Conservation (phyloP, 1,140 invertebrate species). For the Metopolophium dirhodum region DNA sequence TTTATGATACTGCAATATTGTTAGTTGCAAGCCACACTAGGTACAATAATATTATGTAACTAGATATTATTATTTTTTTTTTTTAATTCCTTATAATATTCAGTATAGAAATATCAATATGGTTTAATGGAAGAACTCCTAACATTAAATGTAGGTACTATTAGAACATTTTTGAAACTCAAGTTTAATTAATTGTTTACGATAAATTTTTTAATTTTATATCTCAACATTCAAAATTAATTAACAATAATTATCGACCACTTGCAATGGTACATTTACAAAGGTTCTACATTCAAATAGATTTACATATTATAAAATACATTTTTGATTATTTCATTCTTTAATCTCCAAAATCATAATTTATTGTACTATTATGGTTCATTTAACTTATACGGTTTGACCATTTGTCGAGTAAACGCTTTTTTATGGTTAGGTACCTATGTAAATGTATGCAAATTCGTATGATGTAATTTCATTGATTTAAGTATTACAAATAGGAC, state of each 20-base stretch:
- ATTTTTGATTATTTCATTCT: not conserved
- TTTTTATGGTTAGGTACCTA: not conserved
- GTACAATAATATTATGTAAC: too few species aligned
- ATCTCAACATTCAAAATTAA: not conserved
- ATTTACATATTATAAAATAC: constrained; percentile 5
- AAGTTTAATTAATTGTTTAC: not conserved
- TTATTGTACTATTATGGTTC: not conserved
- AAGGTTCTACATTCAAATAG: not conserved
- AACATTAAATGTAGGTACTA: not conserved
- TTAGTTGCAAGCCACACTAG: too few species aligned
- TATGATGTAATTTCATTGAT: not conserved
- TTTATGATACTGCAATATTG: too few species aligned
- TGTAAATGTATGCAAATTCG: not conserved
- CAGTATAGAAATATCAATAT: not conserved
- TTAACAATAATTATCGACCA: not conserved
- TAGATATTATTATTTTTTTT: too few species aligned
- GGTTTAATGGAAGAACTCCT: not conserved
- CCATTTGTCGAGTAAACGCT: not conserved
- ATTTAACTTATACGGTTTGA: not conserved
- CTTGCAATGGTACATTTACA: not conserved
- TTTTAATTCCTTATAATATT: not conserved
- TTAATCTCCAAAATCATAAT: not conserved
- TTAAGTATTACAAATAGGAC: not conserved
- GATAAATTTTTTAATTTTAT: not conserved
- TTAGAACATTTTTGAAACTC: not conserved